phyloP scores from a whole-genome alignment of 2,888 invertebrate species.

The Syrista parreyssii region DNA sequence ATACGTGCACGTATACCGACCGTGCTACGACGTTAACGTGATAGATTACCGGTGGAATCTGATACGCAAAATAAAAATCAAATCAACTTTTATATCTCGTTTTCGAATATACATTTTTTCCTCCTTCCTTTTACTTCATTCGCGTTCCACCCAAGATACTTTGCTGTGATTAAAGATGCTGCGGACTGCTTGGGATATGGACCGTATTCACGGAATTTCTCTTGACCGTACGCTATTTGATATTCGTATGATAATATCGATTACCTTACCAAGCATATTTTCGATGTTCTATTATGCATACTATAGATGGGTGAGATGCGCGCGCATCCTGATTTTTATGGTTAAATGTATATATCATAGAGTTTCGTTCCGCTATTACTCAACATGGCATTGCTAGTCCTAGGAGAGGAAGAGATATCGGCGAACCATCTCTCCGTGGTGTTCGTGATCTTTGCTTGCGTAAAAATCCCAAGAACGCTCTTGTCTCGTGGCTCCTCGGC shows the following conservation, averaged over 20 bases:
- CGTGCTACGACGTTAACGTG: background rate
- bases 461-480: conserved; percentile 38
- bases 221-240: background rate
- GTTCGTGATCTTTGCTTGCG: conserved; percentile 39
- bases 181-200: background rate
- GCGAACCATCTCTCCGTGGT: conserved; percentile 33
- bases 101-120: background rate
- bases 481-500: conserved; percentile 27
- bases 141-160: background rate
- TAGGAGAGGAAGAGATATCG: conserved; percentile 34
- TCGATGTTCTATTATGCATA: background rate
- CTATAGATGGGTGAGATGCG: background rate
- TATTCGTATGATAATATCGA: background rate
- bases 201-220: background rate
- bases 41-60: background rate
- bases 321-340: background rate
- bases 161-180: background rate
- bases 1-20: background rate
- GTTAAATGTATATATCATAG: background rate
- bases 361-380: background rate
- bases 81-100: background rate
- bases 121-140: background rate
- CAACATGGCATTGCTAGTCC: background rate
- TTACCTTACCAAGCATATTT: background rate
- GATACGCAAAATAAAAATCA: background rate